Percentiles rank a stretch among this genome's conserved stretches.
These are phyloP conservation scores for Hypanus sabinus DNA, from an alignment of 2,113 vertebrate genomes.

Conservation along the genomic window DNA sequence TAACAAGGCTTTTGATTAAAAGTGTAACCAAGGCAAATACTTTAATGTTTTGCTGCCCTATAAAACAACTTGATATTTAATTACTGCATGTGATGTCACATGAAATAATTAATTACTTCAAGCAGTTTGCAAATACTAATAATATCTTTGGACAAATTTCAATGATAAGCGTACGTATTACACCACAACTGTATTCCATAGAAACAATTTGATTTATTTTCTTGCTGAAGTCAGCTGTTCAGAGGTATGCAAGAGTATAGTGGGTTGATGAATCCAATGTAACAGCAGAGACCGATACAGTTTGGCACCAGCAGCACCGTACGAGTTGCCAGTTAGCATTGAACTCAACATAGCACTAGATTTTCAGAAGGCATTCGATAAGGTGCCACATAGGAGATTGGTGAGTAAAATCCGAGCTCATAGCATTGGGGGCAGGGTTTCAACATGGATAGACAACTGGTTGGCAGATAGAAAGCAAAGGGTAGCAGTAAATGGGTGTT, in stretches of 20 bases:
- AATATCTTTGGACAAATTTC: background rate
- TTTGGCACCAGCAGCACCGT: no score
- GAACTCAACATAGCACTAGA: no score
- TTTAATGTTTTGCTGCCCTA: background rate
- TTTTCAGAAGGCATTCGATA: no score
- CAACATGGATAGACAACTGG: no score
- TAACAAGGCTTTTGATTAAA: background rate
- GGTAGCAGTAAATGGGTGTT: no score
- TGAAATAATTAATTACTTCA: background rate
- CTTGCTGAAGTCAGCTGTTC: background rate
- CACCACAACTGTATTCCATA: background rate
- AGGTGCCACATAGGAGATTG: no score
- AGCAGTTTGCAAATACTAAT: background rate
- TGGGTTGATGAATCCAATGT: background rate
- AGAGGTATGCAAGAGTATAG: background rate
- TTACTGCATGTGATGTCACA: background rate
- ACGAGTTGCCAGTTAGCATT: no score
- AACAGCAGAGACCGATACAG: no score
- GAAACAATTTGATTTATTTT: background rate
- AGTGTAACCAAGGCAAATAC: background rate
- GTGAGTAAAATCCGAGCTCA: no score
- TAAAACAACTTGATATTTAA: background rate
- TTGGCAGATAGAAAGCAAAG: no score
- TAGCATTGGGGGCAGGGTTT: no score
- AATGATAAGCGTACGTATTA: background rate